Conservation (phyloP, 2,113 vertebrate genomes). For the Conger conger region DNA sequence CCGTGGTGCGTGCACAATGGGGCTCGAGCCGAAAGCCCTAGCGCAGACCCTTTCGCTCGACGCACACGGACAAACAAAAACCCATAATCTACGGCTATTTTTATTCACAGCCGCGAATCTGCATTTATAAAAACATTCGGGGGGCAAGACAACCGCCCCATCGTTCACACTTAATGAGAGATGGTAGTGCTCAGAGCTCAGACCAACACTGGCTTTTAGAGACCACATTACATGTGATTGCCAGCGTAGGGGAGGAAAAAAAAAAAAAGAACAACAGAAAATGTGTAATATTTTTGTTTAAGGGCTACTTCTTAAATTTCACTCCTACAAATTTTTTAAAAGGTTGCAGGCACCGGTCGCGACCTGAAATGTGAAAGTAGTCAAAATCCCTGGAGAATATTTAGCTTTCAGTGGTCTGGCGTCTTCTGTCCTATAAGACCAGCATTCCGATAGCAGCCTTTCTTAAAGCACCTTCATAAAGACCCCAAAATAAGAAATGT, state of each 20-base stretch:
- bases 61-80: neutral
- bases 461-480: neutral
- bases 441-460: neutral
- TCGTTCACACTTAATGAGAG: neutral
- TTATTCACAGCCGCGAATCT: neutral
- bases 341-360: neutral
- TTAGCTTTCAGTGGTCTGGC: neutral
- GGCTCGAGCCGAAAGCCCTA: conserved; percentile 12
- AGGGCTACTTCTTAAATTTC: neutral
- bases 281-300: too few species aligned
- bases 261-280: too few species aligned
- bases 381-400: neutral
- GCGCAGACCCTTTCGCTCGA: neutral
- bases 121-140: neutral
- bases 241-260: too few species aligned
- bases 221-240: neutral
- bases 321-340: neutral
- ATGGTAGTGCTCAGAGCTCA: too few species aligned
- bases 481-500: neutral
- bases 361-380: neutral
- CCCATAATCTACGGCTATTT: neutral
- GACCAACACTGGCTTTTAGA: neutral
- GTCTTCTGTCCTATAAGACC: neutral
- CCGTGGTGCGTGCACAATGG: conserved; percentile 59
- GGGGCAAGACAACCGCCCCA: neutral